A percentile compares a stretch with the other conserved stretches of the same genome.
Conservation (phyloP, 2,888 invertebrate species). For the Zaprionus obscuricornis region DNA sequence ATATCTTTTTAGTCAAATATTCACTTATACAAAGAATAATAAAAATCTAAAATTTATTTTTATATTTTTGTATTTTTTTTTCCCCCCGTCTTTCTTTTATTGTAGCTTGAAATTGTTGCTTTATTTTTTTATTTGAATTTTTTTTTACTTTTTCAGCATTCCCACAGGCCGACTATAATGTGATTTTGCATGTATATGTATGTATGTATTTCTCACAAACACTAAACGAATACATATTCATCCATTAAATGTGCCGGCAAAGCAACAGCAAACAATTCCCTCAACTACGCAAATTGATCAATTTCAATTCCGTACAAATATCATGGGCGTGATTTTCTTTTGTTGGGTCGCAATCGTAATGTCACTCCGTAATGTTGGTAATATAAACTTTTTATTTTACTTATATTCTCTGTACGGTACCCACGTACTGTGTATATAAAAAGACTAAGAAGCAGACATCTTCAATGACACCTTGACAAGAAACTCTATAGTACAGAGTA, state of each 20-base stretch:
- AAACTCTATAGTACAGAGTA: conserved; percentile 17
- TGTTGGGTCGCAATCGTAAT: conserved; percentile 49
- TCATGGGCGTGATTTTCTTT: conserved; percentile 66
- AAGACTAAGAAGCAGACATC: conserved; percentile 1
- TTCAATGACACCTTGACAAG: conserved; percentile 30
- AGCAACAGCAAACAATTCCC: conserved; percentile 64
- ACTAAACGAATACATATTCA: conserved; percentile 55
- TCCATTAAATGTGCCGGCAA: conserved; percentile 62
- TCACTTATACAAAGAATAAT: too few species aligned
- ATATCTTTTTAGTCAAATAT: too few species aligned
- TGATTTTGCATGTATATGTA: background rate
- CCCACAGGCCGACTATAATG: conserved; percentile 35
- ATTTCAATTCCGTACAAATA: conserved; percentile 75
- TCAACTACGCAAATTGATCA: conserved; percentile 75
- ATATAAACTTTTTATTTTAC: conserved; percentile 66
- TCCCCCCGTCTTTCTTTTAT: too few species aligned
- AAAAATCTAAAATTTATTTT: too few species aligned
- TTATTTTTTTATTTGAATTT: background rate
- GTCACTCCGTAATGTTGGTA: conserved; percentile 61
- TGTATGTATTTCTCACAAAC: background rate
- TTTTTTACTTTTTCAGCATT: background rate
- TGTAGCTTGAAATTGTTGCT: too few species aligned
- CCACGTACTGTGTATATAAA: background rate
- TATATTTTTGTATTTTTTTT: too few species aligned
- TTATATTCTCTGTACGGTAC: conserved; percentile 20